Percentiles rank a stretch among this genome's conserved stretches.
phyloP scores from a whole-genome alignment of 2,888 invertebrate species.

The Entomobrya multifasciata region DNA sequence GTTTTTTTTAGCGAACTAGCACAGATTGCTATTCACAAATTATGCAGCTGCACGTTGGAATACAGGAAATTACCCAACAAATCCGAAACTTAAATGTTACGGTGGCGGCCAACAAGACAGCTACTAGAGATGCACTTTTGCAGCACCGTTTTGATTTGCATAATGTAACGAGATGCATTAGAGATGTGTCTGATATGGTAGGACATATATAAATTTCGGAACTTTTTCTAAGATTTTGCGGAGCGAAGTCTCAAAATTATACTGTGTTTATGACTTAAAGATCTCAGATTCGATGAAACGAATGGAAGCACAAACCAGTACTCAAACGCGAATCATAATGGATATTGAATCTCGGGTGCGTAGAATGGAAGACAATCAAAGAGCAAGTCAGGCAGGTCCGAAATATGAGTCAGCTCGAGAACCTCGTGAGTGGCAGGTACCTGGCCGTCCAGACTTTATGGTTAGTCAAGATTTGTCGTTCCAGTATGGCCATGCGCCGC shows the following conservation, averaged over 20 bases:
- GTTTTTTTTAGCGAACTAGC: conserved; percentile 23
- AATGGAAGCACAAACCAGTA: conserved; percentile 40
- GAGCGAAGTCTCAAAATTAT: too few relatives aligned
- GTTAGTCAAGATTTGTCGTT: conserved; percentile 56
- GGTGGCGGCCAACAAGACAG: conserved; percentile 52
- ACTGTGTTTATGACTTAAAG: too few relatives aligned
- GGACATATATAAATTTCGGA: background rate
- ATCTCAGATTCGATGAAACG: conserved; percentile 68
- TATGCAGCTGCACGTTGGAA: conserved; percentile 42
- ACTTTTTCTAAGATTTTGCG: too few relatives aligned
- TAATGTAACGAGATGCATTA: conserved; percentile 50
- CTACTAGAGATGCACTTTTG: conserved; percentile 58
- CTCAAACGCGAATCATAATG: conserved; percentile 56
- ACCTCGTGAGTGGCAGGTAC: conserved; percentile 51
- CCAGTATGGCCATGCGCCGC: conserved; percentile 53
- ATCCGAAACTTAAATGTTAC: conserved; percentile 52
- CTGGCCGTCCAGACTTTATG: conserved; percentile 67
- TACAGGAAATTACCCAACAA: conserved; percentile 67
- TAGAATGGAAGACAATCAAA: conserved; percentile 58
- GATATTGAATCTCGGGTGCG: conserved; percentile 62
- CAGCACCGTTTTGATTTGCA: conserved; percentile 70
- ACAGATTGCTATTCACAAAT: conserved; percentile 63
- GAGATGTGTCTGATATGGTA: conserved; percentile 66
- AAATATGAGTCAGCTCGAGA: conserved; percentile 52
- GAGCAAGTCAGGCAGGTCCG: conserved; percentile 7